These are phyloP conservation scores for Rhingia campestris DNA, from an alignment of 2,888 invertebrate genomes.

Conservation along the genomic window DNA sequence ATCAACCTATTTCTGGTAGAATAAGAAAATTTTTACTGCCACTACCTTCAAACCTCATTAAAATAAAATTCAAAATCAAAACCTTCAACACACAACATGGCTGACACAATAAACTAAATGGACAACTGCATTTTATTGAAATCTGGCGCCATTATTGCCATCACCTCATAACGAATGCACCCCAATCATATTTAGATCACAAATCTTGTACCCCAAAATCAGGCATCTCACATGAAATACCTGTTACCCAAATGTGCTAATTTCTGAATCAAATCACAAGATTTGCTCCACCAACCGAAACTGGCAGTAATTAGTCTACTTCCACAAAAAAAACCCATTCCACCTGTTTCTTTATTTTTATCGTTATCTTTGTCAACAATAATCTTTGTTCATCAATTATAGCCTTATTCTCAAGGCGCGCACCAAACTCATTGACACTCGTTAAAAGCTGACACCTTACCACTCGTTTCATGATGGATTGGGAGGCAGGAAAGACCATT, in stretches of 20 bases:
- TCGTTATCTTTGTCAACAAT: constrained; percentile 1
- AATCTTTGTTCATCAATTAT: constrained; percentile 29
- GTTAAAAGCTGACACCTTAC: constrained; percentile 3
- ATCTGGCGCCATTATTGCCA: too few species aligned
- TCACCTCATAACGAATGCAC: too few species aligned
- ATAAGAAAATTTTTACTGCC: too few species aligned
- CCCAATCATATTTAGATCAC: not conserved
- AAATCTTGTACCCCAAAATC: not conserved
- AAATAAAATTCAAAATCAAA: too few species aligned
- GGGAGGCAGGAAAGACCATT: constrained; percentile 1
- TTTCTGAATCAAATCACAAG: constrained; percentile 7
- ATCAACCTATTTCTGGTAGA: too few species aligned
- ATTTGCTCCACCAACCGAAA: not conserved
- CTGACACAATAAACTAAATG: too few species aligned
- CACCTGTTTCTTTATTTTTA: constrained; percentile 10
- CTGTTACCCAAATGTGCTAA: constrained; percentile 1
- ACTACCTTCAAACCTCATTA: too few species aligned
- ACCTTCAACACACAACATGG: too few species aligned
- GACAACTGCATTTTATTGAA: too few species aligned
- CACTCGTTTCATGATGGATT: constrained; percentile 17
- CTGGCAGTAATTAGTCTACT: constrained; percentile 23
- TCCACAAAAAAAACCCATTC: constrained; percentile 10
- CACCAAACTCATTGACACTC: constrained; percentile 25
- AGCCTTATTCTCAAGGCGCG: constrained; percentile 7
- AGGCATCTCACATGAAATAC: too few species aligned